Conservation (phyloP, 1,140 invertebrate species). For the Drosophila sp. region DNA sequence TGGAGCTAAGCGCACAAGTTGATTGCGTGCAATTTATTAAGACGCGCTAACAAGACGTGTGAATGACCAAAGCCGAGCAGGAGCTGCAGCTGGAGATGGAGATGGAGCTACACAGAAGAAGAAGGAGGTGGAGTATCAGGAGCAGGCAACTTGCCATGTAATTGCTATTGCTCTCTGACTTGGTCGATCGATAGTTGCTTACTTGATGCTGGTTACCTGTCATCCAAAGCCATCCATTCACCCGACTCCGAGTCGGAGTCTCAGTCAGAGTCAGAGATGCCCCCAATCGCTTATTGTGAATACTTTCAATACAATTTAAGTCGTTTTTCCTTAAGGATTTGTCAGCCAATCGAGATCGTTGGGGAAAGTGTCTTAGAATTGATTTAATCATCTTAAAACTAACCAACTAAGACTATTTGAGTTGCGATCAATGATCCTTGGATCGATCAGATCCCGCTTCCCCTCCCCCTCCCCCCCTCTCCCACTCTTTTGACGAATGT, state of each 20-base stretch:
- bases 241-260: not conserved
- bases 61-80: constrained; percentile 75
- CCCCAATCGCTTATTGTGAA: constrained; percentile 26
- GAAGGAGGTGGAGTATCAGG: not conserved
- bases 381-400: not conserved
- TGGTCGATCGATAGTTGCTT: constrained; percentile 22
- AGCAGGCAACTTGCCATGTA: constrained; percentile 40
- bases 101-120: constrained; percentile 31
- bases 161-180: constrained; percentile 52
- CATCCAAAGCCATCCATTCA: constrained; percentile 23
- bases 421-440: constrained; percentile 5
- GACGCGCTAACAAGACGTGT: constrained; percentile 82
- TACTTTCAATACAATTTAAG: not conserved
- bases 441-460: not conserved
- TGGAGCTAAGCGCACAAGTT: constrained; percentile 77
- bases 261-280: constrained; percentile 12
- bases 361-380: not conserved
- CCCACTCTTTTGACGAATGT: constrained; percentile 4
- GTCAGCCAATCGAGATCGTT: not conserved
- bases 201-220: constrained; percentile 41
- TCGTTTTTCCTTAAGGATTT: constrained; percentile 6
- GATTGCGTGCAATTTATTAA: constrained; percentile 83
- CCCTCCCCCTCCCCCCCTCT: not conserved
- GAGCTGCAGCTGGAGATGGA: constrained; percentile 47
- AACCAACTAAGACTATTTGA: constrained; percentile 3